Conservation (phyloP, 2,797 vertebrate species). For the Karalla daura region DNA sequence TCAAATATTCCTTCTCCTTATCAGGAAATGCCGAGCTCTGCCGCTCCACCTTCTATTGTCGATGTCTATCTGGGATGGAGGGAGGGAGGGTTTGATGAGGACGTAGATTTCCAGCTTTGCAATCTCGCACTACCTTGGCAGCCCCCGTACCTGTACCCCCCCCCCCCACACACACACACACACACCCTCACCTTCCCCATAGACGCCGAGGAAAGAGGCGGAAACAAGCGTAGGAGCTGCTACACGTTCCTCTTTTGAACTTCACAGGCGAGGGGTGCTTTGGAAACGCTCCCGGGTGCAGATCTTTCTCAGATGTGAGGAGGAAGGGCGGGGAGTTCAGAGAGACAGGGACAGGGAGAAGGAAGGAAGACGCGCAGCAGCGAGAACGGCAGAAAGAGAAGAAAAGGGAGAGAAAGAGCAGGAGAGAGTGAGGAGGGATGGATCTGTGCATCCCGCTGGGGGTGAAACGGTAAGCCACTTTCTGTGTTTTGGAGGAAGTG, state of each 20-base stretch:
- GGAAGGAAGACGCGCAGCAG: too few species aligned
- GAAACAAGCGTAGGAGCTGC: slow-evolving; percentile 67
- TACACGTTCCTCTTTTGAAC: slow-evolving; percentile 66
- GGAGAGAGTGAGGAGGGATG: slow-evolving; percentile 44
- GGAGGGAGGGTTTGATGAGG: slow-evolving; percentile 38
- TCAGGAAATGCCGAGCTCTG: slow-evolving; percentile 10
- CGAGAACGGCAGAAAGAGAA: slow-evolving; percentile 31
- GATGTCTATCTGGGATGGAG: slow-evolving; percentile 37
- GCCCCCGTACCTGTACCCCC: slow-evolving; percentile 21
- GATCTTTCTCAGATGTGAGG: slow-evolving; percentile 64
- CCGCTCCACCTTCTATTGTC: slow-evolving; percentile 13
- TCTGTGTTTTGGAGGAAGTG: slow-evolving; percentile 75
- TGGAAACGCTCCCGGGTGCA: slow-evolving; percentile 71
- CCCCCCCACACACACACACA: too few species aligned
- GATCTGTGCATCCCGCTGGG: slow-evolving; percentile 68
- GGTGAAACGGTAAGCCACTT: slow-evolving; percentile 74
- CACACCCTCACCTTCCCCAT: too few species aligned
- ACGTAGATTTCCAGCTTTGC: slow-evolving; percentile 18
- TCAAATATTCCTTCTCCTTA: slow-evolving; percentile 21
- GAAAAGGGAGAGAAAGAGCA: slow-evolving; percentile 26
- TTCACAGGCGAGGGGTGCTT: slow-evolving; percentile 63
- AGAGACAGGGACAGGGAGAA: slow-evolving; percentile 33
- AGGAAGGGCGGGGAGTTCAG: slow-evolving; percentile 61
- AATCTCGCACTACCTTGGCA: slow-evolving; percentile 25
- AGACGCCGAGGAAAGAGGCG: slow-evolving; percentile 38